Percentiles rank a stretch among this genome's conserved stretches.
Conservation (phyloP, 2,797 vertebrate genomes). For the Fundulus diaphanus region DNA sequence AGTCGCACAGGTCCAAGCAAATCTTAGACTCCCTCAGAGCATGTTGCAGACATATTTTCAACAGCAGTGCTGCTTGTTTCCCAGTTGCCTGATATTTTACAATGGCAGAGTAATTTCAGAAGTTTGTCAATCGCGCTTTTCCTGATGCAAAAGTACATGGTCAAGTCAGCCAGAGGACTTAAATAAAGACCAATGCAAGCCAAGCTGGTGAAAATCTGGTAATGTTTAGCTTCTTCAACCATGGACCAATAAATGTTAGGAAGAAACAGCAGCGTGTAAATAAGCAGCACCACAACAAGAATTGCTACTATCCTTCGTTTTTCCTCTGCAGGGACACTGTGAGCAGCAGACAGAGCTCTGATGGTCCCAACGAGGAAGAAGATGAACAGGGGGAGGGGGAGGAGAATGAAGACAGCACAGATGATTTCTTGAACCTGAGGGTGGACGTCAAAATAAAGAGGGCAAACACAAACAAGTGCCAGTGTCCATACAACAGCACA, state of each 20-base stretch:
- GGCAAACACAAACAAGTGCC: rapidly evolving
- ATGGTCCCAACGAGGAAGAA: slow-evolving; percentile 6
- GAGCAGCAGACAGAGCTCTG: not conserved
- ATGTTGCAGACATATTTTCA: too few species aligned
- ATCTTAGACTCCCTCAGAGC: too few species aligned
- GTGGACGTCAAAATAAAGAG: not conserved
- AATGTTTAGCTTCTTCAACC: not conserved
- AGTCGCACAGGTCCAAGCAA: too few species aligned
- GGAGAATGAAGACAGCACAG: rapidly evolving
- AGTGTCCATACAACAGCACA: slow-evolving; percentile 3
- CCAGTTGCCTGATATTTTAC: too few species aligned
- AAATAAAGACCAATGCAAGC: too few species aligned
- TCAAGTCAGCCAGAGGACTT: too few species aligned
- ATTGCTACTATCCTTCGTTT: slow-evolving; percentile 3
- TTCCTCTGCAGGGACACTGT: not conserved
- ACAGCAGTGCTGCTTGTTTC: too few species aligned
- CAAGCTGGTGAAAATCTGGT: too few species aligned
- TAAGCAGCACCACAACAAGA: not conserved
- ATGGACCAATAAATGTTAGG: not conserved
- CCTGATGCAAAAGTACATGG: too few species aligned
- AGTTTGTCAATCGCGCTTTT: too few species aligned
- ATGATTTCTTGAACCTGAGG: rapidly evolving
- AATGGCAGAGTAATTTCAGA: too few species aligned
- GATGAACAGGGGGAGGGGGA: rapidly evolving
- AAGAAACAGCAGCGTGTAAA: slow-evolving; percentile 5